A percentile compares a stretch with the other conserved stretches of the same genome.
Evolutionary conservation across 2,888 invertebrate genomes (phyloP).

Genomic region (Autographa gamma): DNA sequence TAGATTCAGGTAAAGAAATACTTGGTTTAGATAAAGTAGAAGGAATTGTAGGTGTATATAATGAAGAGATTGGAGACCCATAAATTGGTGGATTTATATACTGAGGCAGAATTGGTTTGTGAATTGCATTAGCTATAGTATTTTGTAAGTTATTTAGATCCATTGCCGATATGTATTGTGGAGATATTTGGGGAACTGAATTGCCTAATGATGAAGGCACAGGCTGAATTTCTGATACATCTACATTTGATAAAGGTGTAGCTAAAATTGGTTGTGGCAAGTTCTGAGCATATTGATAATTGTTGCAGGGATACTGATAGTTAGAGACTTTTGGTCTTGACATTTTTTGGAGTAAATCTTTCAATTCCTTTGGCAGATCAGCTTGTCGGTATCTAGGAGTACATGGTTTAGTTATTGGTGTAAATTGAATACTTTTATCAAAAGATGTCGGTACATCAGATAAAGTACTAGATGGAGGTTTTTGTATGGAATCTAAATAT

Average conservation of each 20-base stretch:
- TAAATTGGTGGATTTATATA: not conserved
- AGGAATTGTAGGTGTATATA: not conserved
- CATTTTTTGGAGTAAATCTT: not conserved
- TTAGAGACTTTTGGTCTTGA: not conserved
- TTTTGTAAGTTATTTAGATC: not conserved
- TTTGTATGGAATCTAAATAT: not conserved
- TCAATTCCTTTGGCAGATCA: not conserved
- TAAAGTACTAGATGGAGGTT: not conserved
- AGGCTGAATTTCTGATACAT: not conserved
- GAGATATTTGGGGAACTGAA: not conserved
- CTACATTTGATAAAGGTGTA: not conserved
- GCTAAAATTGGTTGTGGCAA: not conserved
- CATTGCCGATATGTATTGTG: not conserved
- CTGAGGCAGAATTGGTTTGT: not conserved
- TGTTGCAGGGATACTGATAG: not conserved
- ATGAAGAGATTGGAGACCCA: not conserved
- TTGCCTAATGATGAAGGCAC: not conserved
- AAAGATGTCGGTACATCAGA: not conserved
- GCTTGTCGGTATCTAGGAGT: not conserved
- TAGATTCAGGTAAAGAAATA: not conserved
- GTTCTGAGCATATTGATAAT: not conserved
- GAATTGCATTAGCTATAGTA: not conserved
- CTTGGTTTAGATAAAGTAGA: not conserved
- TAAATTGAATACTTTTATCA: not conserved
- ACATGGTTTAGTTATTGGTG: not conserved